Conservation (phyloP, 2,797 vertebrate species). For the Alosa sapidissima region DNA sequence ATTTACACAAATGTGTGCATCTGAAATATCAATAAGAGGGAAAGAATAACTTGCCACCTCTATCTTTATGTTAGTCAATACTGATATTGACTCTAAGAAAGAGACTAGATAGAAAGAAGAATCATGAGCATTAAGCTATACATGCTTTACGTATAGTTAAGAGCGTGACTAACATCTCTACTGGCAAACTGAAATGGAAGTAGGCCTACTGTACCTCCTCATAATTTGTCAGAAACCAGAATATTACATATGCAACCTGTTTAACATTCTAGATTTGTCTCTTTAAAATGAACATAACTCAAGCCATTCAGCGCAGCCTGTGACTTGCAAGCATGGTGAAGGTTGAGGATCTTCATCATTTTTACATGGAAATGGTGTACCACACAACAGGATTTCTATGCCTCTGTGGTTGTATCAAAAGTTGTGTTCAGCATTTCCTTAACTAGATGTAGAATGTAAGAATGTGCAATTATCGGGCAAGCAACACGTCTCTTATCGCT, state of each 20-base stretch:
- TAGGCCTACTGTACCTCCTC: neutral
- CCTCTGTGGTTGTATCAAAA: neutral
- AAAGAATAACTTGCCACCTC: no score
- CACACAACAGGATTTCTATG: neutral
- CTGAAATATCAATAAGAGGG: neutral
- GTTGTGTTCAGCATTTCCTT: conserved; percentile 21
- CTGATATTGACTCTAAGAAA: neutral
- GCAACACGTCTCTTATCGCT: conserved; percentile 32
- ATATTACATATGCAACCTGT: neutral
- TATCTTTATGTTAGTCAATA: neutral
- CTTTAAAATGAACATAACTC: no score
- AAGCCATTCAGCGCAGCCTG: neutral
- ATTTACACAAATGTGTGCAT: neutral
- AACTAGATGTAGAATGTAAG: conserved; percentile 37
- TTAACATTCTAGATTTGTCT: no score
- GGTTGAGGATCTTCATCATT: neutral
- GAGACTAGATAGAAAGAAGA: neutral
- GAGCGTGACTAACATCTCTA: neutral
- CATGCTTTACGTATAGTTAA: neutral
- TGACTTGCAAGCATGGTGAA: neutral
- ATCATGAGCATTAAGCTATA: neutral
- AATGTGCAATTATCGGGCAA: conserved; percentile 31
- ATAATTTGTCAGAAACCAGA: neutral
- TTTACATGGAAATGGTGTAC: neutral
- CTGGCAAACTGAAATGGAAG: neutral